Evolutionary conservation across 2,888 invertebrate genomes (phyloP), one percentile per base, ranked within the genome.

Genomic region (Zaprionus obscuricornis): DNA sequence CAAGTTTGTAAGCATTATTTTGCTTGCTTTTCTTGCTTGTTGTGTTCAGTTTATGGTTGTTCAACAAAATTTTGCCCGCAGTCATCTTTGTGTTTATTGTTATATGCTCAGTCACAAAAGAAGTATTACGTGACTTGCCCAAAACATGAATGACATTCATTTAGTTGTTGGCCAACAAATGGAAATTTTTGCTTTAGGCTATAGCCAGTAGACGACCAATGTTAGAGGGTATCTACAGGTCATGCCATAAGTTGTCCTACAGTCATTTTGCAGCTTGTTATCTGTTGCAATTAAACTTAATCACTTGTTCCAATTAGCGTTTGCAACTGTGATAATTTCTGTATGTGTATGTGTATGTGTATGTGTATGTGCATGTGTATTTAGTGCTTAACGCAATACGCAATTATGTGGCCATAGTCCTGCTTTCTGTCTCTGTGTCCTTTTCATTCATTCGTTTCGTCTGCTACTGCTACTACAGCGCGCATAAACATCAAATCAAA

Each of bases 401-500:
- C 83, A 75, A 82, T 78, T 78, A 78, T 75, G 54, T 42, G 60
- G 63, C 73, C 59, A 47, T 57, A 29, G 17, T 36, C 18, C 33
- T 5, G 4, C 20, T 16, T 8, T 6, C 31, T 13, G 14, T 1
- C 5, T 11, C 5, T 5, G 6, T 6, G 2, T 16, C n/a, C n/a
- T 11, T 13, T 14, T 27, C 37, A 33, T 11, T 20, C 2, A 13
- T 14, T 3, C 17, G 39, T 11, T 6, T 37, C 31, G 24, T 2
- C 37, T n/a, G n/a, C 10, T 16, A 18, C 6, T 16, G 34, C 10
- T 10, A 10, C 16, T 47, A 13, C 33, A 40, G 37, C 22, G 54
- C 66, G 49, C 73, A 74, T 76, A 78, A 78, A 79, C 76, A 83
- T 79, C 66, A 83, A 83, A 79, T 83, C 79, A 79, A 79, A 79